phyloP scores from a whole-genome alignment of 2,888 invertebrate genomes.

The Melieria crassipennis region DNA sequence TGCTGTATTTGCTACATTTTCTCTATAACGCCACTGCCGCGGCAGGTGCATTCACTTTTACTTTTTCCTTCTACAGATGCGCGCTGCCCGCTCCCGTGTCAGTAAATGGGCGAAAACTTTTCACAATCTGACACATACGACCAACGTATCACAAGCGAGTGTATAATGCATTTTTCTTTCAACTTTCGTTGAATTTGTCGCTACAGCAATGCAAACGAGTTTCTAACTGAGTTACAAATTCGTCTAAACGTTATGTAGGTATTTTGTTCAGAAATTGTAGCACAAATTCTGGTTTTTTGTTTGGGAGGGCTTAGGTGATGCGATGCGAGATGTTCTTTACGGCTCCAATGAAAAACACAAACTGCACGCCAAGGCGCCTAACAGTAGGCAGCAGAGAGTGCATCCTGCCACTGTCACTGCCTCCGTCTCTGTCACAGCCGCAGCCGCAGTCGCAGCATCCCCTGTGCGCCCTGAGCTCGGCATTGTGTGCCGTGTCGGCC shows the following conservation, averaged over 20 bases:
- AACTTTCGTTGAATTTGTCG: too few relatives aligned
- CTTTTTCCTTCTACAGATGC: constrained; percentile 21
- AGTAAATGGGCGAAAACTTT: background rate
- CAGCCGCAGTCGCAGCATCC: background rate
- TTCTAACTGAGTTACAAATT: too few relatives aligned
- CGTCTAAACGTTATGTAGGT: too few relatives aligned
- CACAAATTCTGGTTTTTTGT: constrained; percentile 17
- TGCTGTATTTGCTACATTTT: background rate
- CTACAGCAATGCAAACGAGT: too few relatives aligned
- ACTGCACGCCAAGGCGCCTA: constrained; percentile 21
- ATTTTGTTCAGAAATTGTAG: background rate
- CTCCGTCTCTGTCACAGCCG: constrained; percentile 5
- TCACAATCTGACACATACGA: too few relatives aligned
- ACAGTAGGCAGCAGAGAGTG: constrained; percentile 16
- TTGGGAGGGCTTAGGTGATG: constrained; percentile 12
- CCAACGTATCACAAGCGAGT: too few relatives aligned
- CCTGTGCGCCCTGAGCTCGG: background rate
- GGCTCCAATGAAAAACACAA: constrained; percentile 31
- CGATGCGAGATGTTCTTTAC: constrained; percentile 29
- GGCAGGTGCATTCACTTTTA: constrained; percentile 21
- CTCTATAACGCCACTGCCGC: constrained; percentile 5
- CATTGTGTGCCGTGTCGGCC: constrained; percentile 10
- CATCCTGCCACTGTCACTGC: constrained; percentile 23
- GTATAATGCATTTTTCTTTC: too few relatives aligned
- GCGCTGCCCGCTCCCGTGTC: constrained; percentile 8